phyloP scores from a whole-genome alignment of 2,113 vertebrate genomes.

The Recurvirostra avosetta region DNA sequence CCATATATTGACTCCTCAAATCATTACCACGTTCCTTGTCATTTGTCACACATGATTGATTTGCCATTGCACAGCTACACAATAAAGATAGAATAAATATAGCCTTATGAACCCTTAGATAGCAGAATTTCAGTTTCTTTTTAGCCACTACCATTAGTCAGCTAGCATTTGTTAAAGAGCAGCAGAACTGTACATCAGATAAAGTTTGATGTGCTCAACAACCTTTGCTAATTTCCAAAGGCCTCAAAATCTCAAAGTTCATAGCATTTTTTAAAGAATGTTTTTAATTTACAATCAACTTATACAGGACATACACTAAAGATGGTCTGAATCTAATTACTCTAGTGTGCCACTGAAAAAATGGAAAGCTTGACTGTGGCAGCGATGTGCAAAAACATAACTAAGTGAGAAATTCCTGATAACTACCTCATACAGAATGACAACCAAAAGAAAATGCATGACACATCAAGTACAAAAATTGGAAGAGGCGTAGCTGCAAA shows the following conservation, averaged over 20 bases:
- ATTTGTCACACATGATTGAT: not conserved
- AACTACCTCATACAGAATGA: not conserved
- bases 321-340: not conserved
- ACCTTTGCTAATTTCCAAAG: not conserved
- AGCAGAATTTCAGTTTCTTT: not conserved
- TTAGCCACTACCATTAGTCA: not conserved
- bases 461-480: not conserved
- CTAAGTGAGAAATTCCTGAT: not conserved
- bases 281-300: not conserved
- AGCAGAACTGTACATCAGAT: not conserved
- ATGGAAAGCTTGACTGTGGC: not conserved
- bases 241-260: not conserved
- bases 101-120: not conserved
- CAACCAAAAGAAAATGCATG: not conserved
- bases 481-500: too few relatives aligned
- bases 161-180: not conserved
- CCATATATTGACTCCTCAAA: not conserved
- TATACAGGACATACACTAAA: not conserved
- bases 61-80: not conserved
- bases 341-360: not conserved
- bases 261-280: not conserved
- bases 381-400: not conserved
- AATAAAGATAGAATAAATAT: not conserved
- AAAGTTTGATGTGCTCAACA: not conserved
- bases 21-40: not conserved